Evolutionary conservation across 2,797 vertebrate species (phyloP), one percentile per base, ranked within the genome.

Genomic region (Oreochromis grahami): DNA sequence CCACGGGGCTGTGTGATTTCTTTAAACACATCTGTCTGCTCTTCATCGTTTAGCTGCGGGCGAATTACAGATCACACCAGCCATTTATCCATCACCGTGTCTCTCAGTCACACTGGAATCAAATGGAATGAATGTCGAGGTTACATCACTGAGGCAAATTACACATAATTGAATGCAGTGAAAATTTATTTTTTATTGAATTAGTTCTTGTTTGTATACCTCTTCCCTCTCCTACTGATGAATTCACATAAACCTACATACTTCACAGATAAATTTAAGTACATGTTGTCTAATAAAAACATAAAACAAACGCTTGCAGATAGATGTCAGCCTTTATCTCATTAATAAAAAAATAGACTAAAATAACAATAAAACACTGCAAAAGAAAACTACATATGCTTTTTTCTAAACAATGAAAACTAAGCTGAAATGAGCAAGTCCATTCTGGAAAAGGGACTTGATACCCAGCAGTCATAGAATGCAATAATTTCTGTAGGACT

Each of bases 1-100:
- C 89, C 91, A 91, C 91, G 8, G 78, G 82, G 87, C 76, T 86
- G 91, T 86, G 82, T 81, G 53, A 81, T 87, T 86, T 74, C 65
- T 87, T 89, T 60, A 87, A 86, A 87, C 86, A 86, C 88, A 87
- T 85, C 83, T 58, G 83, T 78, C 84, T 82, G 77, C 17, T 77
- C 56, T 7, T 70, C 80, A 43, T 83, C 52, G 29, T 86, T 68
- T 81, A 56, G 87, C 89, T 89, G 78, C 53, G 74, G 87, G 89
- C 87, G 32, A 78, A 89, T 85, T 60, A 78, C 87, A 81, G 77
- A 89, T 89, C 79, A 90, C 84, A 89, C 50, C 82, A 87, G 74
- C 79, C 79, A 58, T 88, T 87, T 79, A 87, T 83, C 80, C 77
- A 88, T 72, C 86, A 58, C 58, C 9, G 32, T 45, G 80, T 82